phyloP scores from a whole-genome alignment of 2,888 invertebrate species.

The Drosophila melanocephala region DNA sequence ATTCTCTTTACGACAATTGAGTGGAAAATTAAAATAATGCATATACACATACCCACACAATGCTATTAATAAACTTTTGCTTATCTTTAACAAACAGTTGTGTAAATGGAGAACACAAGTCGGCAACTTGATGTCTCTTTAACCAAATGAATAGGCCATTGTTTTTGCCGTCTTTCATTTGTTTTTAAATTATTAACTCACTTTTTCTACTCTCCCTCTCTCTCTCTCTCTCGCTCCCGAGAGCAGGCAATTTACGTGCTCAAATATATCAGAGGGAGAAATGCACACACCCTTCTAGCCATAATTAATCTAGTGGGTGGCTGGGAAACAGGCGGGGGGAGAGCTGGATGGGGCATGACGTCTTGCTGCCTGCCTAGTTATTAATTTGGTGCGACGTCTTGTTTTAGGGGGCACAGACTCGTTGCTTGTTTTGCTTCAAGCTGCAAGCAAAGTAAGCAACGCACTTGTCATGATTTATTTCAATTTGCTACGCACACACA shows the following conservation, averaged over 20 bases:
- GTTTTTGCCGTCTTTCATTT: conserved; percentile 38
- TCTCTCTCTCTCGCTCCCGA: conserved; percentile 7
- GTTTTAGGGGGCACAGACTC: conserved; percentile 29
- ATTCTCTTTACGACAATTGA: conserved; percentile 11
- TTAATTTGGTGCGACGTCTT: conserved; percentile 51
- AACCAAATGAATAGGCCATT: conserved; percentile 43
- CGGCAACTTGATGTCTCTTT: conserved; percentile 32
- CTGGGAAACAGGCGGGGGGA: too few relatives aligned
- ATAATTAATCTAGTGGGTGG: conserved; percentile 62
- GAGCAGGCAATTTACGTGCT: conserved; percentile 47
- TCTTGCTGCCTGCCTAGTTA: conserved; percentile 56
- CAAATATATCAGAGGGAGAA: conserved; percentile 42
- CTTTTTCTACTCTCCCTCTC: conserved; percentile 38
- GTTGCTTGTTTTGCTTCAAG: conserved; percentile 20
- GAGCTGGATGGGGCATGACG: conserved; percentile 2
- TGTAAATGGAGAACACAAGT: neutral
- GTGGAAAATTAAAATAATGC: conserved; percentile 1
- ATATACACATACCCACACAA: neutral
- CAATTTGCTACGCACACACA: conserved; percentile 63
- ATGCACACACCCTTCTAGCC: conserved; percentile 19
- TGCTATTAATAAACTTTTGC: conserved; percentile 26
- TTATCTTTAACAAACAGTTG: conserved; percentile 40
- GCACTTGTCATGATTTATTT: conserved; percentile 78
- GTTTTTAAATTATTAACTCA: conserved; percentile 64
- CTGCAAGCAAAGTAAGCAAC: conserved; percentile 51